Conservation (phyloP, 2,797 vertebrate genomes). For the Eptatretus atami region DNA sequence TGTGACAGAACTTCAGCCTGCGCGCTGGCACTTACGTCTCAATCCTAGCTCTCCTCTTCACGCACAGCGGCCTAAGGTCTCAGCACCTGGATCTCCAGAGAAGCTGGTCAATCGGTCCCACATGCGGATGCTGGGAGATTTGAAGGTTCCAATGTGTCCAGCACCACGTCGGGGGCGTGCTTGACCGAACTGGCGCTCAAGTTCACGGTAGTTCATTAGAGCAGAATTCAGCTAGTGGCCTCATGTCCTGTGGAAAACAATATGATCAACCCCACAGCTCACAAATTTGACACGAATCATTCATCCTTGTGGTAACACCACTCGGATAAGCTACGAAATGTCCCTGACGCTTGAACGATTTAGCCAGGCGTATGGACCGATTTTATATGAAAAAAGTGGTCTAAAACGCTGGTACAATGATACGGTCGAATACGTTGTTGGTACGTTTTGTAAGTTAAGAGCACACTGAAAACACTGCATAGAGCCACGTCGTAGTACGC, state of each 20-base stretch:
- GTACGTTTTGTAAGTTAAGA: too few species aligned
- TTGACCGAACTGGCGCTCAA: conserved; percentile 57
- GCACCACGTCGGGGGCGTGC: conserved; percentile 63
- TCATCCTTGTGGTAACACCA: too few species aligned
- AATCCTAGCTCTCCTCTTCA: neutral
- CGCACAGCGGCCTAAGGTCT: neutral
- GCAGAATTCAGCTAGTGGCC: conserved; percentile 44
- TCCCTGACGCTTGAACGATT: too few species aligned
- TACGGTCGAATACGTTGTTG: too few species aligned
- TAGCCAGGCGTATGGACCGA: too few species aligned
- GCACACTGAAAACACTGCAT: too few species aligned
- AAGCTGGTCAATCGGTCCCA: neutral
- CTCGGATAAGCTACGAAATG: too few species aligned
- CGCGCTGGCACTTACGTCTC: neutral
- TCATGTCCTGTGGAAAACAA: conserved; percentile 38
- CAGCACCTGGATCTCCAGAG: neutral
- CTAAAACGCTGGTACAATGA: too few species aligned
- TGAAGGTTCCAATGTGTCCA: conserved; percentile 35
- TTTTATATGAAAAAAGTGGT: too few species aligned
- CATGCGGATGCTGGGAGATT: neutral
- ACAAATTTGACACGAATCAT: too few species aligned
- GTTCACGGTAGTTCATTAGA: conserved; percentile 50
- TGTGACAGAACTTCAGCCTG: neutral
- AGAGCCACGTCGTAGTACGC: too few species aligned
- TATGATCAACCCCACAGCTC: neutral